These are phyloP conservation scores for Labeo rohita DNA, from an alignment of 2,113 vertebrate genomes.

Conservation along the genomic window DNA sequence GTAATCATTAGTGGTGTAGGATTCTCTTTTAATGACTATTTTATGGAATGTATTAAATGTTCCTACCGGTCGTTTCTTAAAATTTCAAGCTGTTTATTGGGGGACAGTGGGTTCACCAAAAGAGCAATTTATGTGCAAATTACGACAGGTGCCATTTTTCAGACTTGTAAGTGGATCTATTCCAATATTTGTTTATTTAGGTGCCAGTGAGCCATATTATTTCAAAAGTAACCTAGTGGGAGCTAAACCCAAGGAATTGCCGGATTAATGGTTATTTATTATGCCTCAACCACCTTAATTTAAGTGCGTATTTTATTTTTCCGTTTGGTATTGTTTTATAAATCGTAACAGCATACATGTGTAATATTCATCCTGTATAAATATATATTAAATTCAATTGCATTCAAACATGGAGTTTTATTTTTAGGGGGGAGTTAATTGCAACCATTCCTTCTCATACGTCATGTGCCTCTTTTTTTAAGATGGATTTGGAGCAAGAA, in stretches of 20 bases:
- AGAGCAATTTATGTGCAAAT: constrained; percentile 6
- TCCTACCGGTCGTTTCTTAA: constrained; percentile 13
- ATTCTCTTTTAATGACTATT: constrained; percentile 59
- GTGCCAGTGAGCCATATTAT: constrained; percentile 41
- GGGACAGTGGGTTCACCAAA: constrained; percentile 12
- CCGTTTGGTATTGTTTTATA: constrained; percentile 43
- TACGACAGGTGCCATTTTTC: constrained; percentile 38
- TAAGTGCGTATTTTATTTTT: constrained; percentile 50
- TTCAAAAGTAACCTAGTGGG: constrained; percentile 29
- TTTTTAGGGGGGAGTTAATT: constrained; percentile 19
- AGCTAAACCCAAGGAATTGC: constrained; percentile 30
- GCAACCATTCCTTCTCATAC: constrained; percentile 13
- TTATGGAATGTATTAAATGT: constrained; percentile 56
- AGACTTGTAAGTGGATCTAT: constrained; percentile 13
- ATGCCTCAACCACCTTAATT: constrained; percentile 58
- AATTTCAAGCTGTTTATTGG: constrained; percentile 1
- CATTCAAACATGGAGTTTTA: background rate
- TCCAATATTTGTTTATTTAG: constrained; percentile 24
- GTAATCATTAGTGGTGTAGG: constrained; percentile 45
- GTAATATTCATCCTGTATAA: constrained; percentile 54
- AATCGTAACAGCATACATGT: constrained; percentile 40
- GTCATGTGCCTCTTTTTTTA: background rate
- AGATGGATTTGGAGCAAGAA: constrained; percentile 26
- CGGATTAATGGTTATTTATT: constrained; percentile 62
- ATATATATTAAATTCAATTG: constrained; percentile 53